Conservation (phyloP, 2,113 vertebrate genomes). For the Heterotis niloticus region DNA sequence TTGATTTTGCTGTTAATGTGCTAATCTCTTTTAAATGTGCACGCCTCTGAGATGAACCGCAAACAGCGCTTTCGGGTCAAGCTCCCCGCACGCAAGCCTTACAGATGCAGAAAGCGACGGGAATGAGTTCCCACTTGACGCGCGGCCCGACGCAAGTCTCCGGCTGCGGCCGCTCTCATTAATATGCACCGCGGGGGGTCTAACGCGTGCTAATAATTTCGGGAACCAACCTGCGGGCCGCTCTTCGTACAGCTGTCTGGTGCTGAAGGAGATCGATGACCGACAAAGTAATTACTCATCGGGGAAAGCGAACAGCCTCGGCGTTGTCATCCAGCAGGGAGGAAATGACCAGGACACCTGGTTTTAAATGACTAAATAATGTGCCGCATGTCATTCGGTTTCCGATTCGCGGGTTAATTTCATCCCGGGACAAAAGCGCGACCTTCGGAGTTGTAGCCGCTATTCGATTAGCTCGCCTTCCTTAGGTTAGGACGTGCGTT, state of each 20-base stretch:
- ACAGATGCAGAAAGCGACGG: conserved; percentile 75
- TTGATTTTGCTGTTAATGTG: conserved; percentile 60
- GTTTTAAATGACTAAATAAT: conserved; percentile 4
- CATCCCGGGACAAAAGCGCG: not conserved
- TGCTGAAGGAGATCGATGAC: conserved; percentile 57
- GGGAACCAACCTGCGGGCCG: conserved; percentile 53
- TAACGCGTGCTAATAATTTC: conserved; percentile 72
- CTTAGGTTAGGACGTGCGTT: not conserved
- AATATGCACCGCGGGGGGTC: conserved; percentile 84
- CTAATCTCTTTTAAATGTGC: conserved; percentile 66
- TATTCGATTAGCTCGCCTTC: not conserved
- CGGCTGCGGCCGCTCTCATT: conserved; percentile 85
- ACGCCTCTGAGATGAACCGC: conserved; percentile 60
- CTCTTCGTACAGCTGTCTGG: conserved; percentile 55
- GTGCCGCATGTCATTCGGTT: not conserved
- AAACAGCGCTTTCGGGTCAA: conserved; percentile 57
- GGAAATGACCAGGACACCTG: not conserved
- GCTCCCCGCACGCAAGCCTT: conserved; percentile 54
- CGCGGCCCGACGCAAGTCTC: conserved; percentile 86
- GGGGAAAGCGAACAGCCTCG: not conserved
- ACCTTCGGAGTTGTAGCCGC: not conserved
- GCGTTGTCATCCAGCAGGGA: not conserved
- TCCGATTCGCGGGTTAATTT: not conserved
- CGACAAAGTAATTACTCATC: conserved; percentile 67
- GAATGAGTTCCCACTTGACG: conserved; percentile 94